A percentile compares a stretch with the other conserved stretches of the same genome.
These are phyloP conservation scores for Uropetala carovei DNA, from an alignment of 2,888 invertebrate species.

Conservation along the genomic window DNA sequence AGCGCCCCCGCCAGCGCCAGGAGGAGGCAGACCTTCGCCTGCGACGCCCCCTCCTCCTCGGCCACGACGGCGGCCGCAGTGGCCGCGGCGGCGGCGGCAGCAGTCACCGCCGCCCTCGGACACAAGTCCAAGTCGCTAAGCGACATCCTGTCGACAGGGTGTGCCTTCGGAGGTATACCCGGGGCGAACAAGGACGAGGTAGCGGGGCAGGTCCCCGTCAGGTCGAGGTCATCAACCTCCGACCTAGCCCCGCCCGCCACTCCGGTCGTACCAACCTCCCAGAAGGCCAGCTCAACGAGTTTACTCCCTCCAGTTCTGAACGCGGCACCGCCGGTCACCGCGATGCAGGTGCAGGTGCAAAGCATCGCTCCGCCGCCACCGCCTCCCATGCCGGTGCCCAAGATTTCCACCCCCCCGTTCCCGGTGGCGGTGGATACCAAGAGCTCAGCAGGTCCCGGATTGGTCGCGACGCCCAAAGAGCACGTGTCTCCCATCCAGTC, in stretches of 20 bases:
- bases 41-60: constrained; percentile 57
- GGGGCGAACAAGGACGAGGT: constrained; percentile 67
- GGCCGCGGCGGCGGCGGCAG: constrained; percentile 71
- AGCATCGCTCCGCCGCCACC: background rate
- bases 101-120: constrained; percentile 73
- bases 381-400: constrained; percentile 58
- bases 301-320: constrained; percentile 63
- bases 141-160: constrained; percentile 84
- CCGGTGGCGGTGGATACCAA: constrained; percentile 71
- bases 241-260: constrained; percentile 77
- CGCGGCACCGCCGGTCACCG: background rate
- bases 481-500: constrained; percentile 63
- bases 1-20: constrained; percentile 67
- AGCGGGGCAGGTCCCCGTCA: constrained; percentile 79
- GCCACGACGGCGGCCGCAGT: constrained; percentile 70
- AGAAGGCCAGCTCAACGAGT: constrained; percentile 72
- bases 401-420: constrained; percentile 66
- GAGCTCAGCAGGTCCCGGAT: constrained; percentile 67
- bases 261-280: constrained; percentile 73
- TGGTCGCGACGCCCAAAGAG: constrained; percentile 40
- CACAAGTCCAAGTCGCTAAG: constrained; percentile 90
- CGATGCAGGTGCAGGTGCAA: background rate
- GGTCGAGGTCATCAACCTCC: constrained; percentile 86
- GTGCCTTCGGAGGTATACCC: constrained; percentile 70
- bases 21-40: constrained; percentile 64